phyloP scores from a whole-genome alignment of 2,797 vertebrate genomes.

The Adelosebastes latens region DNA sequence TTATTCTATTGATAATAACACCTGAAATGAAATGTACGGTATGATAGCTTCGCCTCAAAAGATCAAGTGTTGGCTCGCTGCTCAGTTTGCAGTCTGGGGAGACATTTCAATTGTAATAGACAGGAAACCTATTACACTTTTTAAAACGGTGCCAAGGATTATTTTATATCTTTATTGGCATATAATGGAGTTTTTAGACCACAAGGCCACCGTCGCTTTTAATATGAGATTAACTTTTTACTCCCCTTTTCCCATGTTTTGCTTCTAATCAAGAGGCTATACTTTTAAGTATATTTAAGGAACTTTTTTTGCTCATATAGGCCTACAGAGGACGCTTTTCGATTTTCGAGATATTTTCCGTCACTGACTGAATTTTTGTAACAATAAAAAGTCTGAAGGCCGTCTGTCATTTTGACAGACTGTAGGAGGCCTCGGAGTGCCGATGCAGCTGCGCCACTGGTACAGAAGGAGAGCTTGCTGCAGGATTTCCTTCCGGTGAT shows the following conservation, averaged over 20 bases:
- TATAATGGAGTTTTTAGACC: background rate
- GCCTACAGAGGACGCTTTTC: no score
- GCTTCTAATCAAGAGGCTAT: background rate
- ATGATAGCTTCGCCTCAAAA: background rate
- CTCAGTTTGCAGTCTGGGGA: background rate
- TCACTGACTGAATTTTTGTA: no score
- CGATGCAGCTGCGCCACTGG: no score
- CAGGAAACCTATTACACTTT: background rate
- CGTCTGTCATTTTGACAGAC: no score
- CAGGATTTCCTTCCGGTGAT: no score
- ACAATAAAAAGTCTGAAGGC: no score
- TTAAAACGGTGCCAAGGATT: background rate
- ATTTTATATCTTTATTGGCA: background rate
- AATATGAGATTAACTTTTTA: background rate
- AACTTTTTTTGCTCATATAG: background rate
- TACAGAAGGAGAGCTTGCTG: no score
- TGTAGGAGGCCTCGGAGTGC: no score
- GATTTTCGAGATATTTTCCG: no score
- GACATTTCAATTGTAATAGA: background rate
- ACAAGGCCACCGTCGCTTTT: background rate
- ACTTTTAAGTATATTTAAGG: background rate
- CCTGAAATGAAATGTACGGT: background rate
- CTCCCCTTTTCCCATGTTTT: background rate
- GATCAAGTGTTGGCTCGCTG: background rate
- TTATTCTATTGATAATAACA: background rate